phyloP scores from a whole-genome alignment of 2,797 vertebrate species.

The Enteromius thamalakanensis region DNA sequence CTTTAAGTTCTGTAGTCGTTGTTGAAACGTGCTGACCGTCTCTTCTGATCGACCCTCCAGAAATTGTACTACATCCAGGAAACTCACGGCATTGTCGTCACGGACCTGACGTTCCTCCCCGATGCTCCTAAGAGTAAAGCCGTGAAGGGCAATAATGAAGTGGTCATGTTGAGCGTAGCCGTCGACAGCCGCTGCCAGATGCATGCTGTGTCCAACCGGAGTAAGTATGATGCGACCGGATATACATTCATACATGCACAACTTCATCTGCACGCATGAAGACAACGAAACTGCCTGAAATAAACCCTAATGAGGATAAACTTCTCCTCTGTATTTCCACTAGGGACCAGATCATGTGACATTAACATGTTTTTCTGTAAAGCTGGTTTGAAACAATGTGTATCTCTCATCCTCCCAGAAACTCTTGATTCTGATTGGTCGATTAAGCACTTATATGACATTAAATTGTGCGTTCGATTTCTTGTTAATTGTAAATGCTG shows the following conservation, averaged over 20 bases:
- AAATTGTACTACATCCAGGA: slow-evolving; percentile 91
- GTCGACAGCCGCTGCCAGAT: slow-evolving; percentile 94
- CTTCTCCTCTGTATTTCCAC: not conserved
- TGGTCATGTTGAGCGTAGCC: slow-evolving; percentile 89
- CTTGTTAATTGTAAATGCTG: not conserved
- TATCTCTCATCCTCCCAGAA: not conserved
- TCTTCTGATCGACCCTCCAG: slow-evolving; percentile 69
- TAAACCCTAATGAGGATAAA: not conserved
- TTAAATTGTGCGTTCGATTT: not conserved
- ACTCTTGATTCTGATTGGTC: not conserved
- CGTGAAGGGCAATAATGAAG: slow-evolving; percentile 83
- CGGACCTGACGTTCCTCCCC: slow-evolving; percentile 89
- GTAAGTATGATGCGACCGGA: slow-evolving; percentile 75
- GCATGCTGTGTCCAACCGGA: slow-evolving; percentile 82
- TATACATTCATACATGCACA: not conserved
- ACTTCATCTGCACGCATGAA: not conserved
- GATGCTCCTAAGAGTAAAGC: slow-evolving; percentile 74
- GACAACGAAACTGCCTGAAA: not conserved
- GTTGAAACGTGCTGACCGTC: not conserved
- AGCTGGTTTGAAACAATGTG: not conserved
- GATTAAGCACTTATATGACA: not conserved
- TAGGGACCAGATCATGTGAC: not conserved
- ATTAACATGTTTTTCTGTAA: too few species aligned
- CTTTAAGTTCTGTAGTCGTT: too few species aligned
- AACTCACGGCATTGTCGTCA: slow-evolving; percentile 94